These are phyloP conservation scores for Stomorhina lunata DNA, from an alignment of 2,888 invertebrate species.

Conservation along the genomic window DNA sequence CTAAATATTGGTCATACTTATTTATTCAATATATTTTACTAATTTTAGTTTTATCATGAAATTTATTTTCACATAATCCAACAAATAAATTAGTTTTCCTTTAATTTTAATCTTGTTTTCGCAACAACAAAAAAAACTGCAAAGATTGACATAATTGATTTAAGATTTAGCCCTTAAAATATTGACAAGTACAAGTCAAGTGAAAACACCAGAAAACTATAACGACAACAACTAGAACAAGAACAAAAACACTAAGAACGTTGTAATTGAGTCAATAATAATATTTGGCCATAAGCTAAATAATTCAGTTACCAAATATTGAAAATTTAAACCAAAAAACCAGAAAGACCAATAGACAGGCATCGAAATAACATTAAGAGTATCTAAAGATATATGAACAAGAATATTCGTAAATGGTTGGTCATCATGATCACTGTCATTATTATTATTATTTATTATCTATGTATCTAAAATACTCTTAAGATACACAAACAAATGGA, in stretches of 20 bases:
- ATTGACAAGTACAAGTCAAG: conserved; percentile 25
- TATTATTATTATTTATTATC: background rate
- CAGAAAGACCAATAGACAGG: background rate
- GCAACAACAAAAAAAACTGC: background rate
- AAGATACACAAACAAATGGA: background rate
- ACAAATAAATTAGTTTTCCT: conserved; percentile 5
- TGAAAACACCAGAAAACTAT: conserved; percentile 31
- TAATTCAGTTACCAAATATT: conserved; percentile 6
- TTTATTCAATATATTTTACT: background rate
- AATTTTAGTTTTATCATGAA: background rate
- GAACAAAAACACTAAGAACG: too few relatives aligned
- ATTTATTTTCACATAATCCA: background rate
- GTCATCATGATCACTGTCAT: background rate
- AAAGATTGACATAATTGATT: conserved; percentile 31
- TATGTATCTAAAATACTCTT: background rate
- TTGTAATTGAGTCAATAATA: conserved; percentile 54
- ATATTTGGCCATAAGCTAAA: conserved; percentile 46
- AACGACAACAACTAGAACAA: conserved; percentile 23
- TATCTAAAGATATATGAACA: background rate
- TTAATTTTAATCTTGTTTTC: background rate
- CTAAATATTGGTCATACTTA: too few relatives aligned
- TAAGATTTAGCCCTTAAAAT: conserved; percentile 39
- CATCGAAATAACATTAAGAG: background rate
- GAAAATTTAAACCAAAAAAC: conserved; percentile 11
- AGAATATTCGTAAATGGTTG: background rate